phyloP scores from a whole-genome alignment of 2,888 invertebrate genomes.

The Entomobrya proxima region DNA sequence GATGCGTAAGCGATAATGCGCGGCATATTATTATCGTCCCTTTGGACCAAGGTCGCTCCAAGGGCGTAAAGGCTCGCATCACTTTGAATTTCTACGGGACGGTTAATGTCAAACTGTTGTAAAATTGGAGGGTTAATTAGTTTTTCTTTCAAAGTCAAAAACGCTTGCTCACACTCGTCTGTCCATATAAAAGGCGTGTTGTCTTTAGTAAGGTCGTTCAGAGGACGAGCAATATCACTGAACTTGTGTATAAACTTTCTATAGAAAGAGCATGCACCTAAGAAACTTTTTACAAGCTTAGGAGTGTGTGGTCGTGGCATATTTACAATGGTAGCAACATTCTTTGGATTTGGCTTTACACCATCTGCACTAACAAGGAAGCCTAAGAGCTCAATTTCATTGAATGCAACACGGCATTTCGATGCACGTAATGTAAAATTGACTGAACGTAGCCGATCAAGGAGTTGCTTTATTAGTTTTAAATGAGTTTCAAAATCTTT shows the following conservation, averaged over 20 bases:
- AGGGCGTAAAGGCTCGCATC: too few relatives aligned
- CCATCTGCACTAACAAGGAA: not conserved
- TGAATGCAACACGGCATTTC: not conserved
- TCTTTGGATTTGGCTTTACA: not conserved
- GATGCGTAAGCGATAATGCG: too few relatives aligned
- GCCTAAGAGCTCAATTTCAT: not conserved
- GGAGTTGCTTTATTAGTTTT: conserved; percentile 73
- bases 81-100: too few relatives aligned
- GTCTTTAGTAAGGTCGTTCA: not conserved
- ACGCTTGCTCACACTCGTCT: not conserved
- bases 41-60: too few relatives aligned
- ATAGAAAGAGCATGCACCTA: not conserved
- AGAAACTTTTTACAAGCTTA: not conserved
- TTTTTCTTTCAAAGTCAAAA: too few relatives aligned
- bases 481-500: not conserved
- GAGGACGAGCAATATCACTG: not conserved
- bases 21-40: too few relatives aligned
- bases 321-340: not conserved
- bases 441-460: not conserved
- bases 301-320: conserved; percentile 11
- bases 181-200: conserved; percentile 29
- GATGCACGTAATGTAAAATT: not conserved
- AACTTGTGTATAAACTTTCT: not conserved
- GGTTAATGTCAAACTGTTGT: too few relatives aligned
- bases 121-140: too few relatives aligned